A percentile compares a stretch with the other conserved stretches of the same genome.
Conservation (phyloP, 2,888 invertebrate genomes). For the Pasiphila rectangulata region DNA sequence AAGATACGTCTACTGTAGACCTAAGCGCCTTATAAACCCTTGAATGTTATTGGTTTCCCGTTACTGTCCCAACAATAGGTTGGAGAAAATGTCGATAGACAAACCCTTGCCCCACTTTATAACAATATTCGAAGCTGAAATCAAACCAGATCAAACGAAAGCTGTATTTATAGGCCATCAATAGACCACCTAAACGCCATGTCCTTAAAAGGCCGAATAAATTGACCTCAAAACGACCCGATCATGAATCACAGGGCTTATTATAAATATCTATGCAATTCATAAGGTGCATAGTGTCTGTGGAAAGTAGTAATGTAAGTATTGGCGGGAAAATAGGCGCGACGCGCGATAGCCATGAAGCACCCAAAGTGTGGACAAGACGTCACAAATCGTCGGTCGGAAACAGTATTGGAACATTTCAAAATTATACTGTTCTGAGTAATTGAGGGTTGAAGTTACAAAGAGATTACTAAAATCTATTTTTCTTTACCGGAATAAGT, state of each 20-base stretch:
- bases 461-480: too few species aligned
- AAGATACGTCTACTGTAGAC: too few species aligned
- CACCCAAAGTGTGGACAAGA: not conserved
- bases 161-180: slow-evolving; percentile 13
- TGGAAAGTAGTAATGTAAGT: slow-evolving; percentile 42
- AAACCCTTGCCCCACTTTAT: not conserved
- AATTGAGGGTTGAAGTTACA: too few species aligned
- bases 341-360: slow-evolving; percentile 12
- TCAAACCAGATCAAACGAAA: not conserved
- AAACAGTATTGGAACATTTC: not conserved
- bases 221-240: slow-evolving; percentile 32
- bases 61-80: too few species aligned
- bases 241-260: slow-evolving; percentile 31
- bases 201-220: slow-evolving; percentile 31
- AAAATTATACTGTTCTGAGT: not conserved
- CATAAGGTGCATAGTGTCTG: slow-evolving; percentile 46
- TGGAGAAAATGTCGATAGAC: not conserved
- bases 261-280: slow-evolving; percentile 33
- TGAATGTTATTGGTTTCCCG: too few species aligned
- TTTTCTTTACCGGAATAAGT: too few species aligned
- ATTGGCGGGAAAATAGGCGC: slow-evolving; percentile 21
- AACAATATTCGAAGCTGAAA: not conserved
- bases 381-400: too few species aligned
- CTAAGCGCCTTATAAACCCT: too few species aligned
- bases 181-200: slow-evolving; percentile 19